Base-by-base conservation (phyloP, 92 coral and sea anemone species). In the Phenganax subtilis region DNA sequence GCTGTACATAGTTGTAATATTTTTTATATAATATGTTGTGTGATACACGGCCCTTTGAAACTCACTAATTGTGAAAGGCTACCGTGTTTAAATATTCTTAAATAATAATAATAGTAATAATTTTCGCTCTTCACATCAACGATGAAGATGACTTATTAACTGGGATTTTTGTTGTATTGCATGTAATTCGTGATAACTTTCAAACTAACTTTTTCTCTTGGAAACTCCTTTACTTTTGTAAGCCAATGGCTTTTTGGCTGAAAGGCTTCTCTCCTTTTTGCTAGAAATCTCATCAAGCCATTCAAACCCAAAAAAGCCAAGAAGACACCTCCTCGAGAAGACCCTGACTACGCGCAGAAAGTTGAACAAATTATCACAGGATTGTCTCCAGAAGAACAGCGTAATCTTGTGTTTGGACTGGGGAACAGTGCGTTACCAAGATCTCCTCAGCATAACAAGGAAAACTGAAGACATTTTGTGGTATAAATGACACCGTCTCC, bases 341-440 rank as follows among this genome's bases (percentile, higher is more conserved):
- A 93, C 59, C 81, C 89, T 10, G 90, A 84, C 29, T 91, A 88
- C 86, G 98, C 98, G 9, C 84, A 85, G 57, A 91, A 90, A 70
- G 98, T 93, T 2, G 98, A 93, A 82, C 90, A 89, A 37, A 93
- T 93, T 12, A 90, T 93, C 70, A 88, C 87, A 62, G 90, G 85
- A 65, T 85, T 93, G n/a, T 80, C 84, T 15, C 91, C 98, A 7
- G 98, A 79, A 6, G 83, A 79, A 64, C 83, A 79, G 55, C 73
- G 44, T 0, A 54, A 79, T 14, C 37, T 79, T 55, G 83, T 79
- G 52, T 79, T 79, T 12, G 83, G 83, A 27, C 51, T 8, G 6
- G 69, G 69, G 9, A 62, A 54, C 17, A 4, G 60, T 30, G 72
- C 60, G 12, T 8, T 79, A 8, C 59, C 69, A 0, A 67, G 62